phyloP scores from a whole-genome alignment of 2,888 invertebrate species.

The Cheilosia scutellata region DNA sequence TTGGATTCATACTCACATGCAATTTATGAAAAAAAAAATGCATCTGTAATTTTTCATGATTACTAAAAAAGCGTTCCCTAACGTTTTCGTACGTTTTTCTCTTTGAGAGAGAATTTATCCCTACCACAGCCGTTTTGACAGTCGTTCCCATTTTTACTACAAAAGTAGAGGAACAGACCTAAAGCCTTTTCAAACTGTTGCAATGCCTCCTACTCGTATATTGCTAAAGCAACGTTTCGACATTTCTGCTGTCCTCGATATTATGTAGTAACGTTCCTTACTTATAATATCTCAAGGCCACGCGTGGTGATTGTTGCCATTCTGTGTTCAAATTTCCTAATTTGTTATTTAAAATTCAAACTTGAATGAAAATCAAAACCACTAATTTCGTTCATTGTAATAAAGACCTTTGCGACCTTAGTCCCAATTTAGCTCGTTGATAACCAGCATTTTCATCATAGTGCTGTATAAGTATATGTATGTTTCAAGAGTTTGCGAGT shows the following conservation, averaged over 20 bases:
- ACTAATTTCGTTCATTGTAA: slow-evolving; percentile 26
- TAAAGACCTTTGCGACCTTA: slow-evolving; percentile 54
- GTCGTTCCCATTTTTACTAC: too few species aligned
- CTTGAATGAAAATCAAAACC: neutral
- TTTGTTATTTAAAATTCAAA: neutral
- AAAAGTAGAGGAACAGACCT: too few species aligned
- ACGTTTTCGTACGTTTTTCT: too few species aligned
- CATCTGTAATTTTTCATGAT: too few species aligned
- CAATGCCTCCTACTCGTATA: too few species aligned
- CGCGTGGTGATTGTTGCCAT: neutral
- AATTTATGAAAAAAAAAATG: too few species aligned
- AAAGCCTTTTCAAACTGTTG: too few species aligned
- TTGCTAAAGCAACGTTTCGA: too few species aligned
- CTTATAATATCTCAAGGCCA: neutral
- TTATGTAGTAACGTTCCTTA: neutral
- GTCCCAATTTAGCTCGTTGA: slow-evolving; percentile 61
- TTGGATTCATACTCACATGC: too few species aligned
- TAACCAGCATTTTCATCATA: slow-evolving; percentile 30
- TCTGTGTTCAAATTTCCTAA: neutral
- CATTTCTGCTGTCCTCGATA: neutral
- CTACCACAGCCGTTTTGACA: too few species aligned
- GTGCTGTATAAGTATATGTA: neutral
- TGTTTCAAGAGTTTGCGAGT: slow-evolving; percentile 8
- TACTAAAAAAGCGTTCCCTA: too few species aligned
- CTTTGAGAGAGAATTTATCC: too few species aligned